These are phyloP conservation scores for Ferdinandea cuprea DNA, from an alignment of 2,888 invertebrate species.

Conservation along the genomic window DNA sequence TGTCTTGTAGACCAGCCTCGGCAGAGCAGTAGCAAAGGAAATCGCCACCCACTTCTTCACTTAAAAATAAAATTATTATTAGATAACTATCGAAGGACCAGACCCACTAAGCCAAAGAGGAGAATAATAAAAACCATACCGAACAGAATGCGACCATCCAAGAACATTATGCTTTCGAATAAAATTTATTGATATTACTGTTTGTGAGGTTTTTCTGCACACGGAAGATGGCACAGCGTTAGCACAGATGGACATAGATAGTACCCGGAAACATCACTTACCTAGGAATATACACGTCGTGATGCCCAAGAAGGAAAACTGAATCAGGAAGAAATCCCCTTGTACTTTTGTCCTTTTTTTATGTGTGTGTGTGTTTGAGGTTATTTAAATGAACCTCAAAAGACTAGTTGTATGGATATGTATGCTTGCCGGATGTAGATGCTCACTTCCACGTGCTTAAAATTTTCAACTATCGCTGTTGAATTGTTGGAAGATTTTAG, in stretches of 20 bases:
- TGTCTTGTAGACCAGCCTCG: background rate
- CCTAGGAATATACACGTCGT: slow-evolving; percentile 56
- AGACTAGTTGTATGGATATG: slow-evolving; percentile 16
- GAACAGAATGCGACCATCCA: slow-evolving; percentile 71
- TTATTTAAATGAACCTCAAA: slow-evolving; percentile 56
- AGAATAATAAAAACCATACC: slow-evolving; percentile 68
- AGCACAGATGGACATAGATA: slow-evolving; percentile 67
- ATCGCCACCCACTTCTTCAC: slow-evolving; percentile 16
- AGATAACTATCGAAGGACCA: slow-evolving; percentile 69
- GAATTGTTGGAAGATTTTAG: slow-evolving; percentile 64
- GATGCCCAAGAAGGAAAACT: background rate
- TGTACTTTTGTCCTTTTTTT: slow-evolving; percentile 34
- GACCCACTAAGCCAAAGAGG: slow-evolving; percentile 25
- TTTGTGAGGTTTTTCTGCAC: slow-evolving; percentile 60
- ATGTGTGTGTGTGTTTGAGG: slow-evolving; percentile 4
- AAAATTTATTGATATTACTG: slow-evolving; percentile 75
- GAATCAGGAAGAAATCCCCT: slow-evolving; percentile 33
- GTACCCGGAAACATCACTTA: slow-evolving; percentile 64
- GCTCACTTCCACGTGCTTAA: slow-evolving; percentile 60
- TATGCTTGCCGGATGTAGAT: slow-evolving; percentile 27
- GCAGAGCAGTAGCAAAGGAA: background rate
- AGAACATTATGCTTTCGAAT: slow-evolving; percentile 74
- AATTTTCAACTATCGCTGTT: slow-evolving; percentile 63
- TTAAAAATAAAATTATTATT: slow-evolving; percentile 73
- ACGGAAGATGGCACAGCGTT: slow-evolving; percentile 48